A percentile compares a stretch with the other conserved stretches of the same genome.
phyloP scores from a whole-genome alignment of 2,888 invertebrate genomes.

The Aspidiotus rigidus region DNA sequence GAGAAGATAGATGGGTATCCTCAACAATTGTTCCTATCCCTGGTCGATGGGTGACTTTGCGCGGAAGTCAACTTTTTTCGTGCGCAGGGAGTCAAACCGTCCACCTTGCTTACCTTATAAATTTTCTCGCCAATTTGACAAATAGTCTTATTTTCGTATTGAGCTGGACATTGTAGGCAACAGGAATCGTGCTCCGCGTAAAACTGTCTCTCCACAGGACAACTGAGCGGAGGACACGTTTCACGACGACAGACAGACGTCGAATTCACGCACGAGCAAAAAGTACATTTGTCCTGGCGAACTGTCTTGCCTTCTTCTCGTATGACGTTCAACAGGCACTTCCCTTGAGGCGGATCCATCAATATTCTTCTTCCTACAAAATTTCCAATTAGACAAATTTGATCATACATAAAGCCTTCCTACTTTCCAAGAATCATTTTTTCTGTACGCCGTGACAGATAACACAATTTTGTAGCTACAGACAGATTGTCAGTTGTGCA shows the following conservation, averaged over 20 bases:
- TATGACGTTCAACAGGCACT: conserved; percentile 63
- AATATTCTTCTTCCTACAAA: conserved; percentile 38
- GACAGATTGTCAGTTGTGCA: no score
- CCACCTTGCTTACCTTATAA: conserved; percentile 55
- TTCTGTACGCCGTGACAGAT: no score
- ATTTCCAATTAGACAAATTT: no score
- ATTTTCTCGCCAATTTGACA: conserved; percentile 57
- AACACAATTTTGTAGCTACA: no score
- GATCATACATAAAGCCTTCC: no score
- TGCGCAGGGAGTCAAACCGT: background rate
- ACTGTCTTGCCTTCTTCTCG: conserved; percentile 57
- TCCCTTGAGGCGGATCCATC: conserved; percentile 46
- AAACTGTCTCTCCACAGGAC: conserved; percentile 61
- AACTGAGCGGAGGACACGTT: conserved; percentile 85
- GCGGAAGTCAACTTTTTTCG: no score
- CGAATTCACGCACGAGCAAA: conserved; percentile 70
- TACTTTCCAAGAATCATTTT: no score
- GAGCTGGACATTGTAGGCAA: conserved; percentile 62
- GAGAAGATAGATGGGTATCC: no score
- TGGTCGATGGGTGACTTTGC: no score
- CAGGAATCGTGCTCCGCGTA: conserved; percentile 55
- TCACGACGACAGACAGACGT: conserved; percentile 69
- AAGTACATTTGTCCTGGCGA: conserved; percentile 64
- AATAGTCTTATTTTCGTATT: conserved; percentile 58
- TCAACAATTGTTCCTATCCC: no score